Conservation (phyloP, 2,113 vertebrate genomes). For the Girardinichthys multiradiatus region DNA sequence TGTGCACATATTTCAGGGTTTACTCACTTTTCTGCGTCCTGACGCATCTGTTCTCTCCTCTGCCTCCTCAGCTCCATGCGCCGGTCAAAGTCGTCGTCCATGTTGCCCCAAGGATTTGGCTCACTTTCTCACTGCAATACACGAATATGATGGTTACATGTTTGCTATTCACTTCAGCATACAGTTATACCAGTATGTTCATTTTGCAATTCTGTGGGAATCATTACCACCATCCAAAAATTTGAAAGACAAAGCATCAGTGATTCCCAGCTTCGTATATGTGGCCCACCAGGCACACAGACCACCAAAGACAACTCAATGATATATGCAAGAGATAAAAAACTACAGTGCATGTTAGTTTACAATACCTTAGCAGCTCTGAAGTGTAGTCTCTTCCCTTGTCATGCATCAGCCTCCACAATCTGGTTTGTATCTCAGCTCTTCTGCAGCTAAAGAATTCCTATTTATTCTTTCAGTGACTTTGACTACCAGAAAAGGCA, state of each 20-base stretch:
- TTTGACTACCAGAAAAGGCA: slow-evolving; percentile 83
- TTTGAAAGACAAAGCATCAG: no score
- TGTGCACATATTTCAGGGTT: background rate
- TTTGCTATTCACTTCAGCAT: background rate
- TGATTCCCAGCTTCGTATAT: background rate
- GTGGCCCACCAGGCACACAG: background rate
- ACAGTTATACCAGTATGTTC: background rate
- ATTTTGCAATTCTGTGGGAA: background rate
- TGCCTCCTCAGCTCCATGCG: slow-evolving; percentile 95
- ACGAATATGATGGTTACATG: background rate
- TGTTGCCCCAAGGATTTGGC: slow-evolving; percentile 67
- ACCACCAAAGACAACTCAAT: slow-evolving; percentile 31
- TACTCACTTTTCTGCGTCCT: slow-evolving; percentile 89
- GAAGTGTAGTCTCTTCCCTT: slow-evolving; percentile 52
- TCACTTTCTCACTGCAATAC: slow-evolving; percentile 57
- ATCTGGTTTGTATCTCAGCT: slow-evolving; percentile 76
- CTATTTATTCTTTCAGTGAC: slow-evolving; percentile 57
- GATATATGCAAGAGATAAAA: slow-evolving; percentile 11
- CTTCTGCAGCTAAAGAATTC: slow-evolving; percentile 66
- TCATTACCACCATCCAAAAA: background rate
- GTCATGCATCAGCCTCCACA: slow-evolving; percentile 51
- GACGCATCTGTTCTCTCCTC: slow-evolving; percentile 95
- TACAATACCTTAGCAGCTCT: slow-evolving; percentile 68
- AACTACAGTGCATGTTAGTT: slow-evolving; percentile 9
- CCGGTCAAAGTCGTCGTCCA: slow-evolving; percentile 96